Percentiles rank a stretch among this genome's conserved stretches.
phyloP scores from a whole-genome alignment of 2,113 vertebrate species.

The Caracal caracal region DNA sequence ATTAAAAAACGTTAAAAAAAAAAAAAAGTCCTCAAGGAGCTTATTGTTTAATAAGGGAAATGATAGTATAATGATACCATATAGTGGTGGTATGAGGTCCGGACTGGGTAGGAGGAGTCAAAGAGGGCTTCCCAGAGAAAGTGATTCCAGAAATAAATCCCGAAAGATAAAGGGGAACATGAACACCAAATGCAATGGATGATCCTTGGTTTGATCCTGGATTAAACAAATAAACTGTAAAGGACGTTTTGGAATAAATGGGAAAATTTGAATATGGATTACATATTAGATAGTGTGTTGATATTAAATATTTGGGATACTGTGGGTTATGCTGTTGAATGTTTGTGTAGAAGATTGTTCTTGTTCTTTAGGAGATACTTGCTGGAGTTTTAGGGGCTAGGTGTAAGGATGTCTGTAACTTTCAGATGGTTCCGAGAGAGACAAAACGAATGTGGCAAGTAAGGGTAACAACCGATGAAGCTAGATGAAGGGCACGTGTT shows the following conservation, averaged over 20 bases:
- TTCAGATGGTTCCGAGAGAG: neutral
- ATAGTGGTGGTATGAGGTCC: neutral
- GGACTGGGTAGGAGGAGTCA: neutral
- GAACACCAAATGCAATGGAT: neutral
- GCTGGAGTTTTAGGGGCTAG: neutral
- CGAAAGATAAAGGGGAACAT: neutral
- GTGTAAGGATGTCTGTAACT: neutral
- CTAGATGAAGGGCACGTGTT: neutral
- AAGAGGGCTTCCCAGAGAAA: neutral
- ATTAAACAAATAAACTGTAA: neutral
- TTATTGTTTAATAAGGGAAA: neutral
- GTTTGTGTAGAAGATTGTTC: neutral
- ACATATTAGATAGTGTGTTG: neutral
- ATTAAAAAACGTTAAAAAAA: no score
- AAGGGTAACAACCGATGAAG: neutral
- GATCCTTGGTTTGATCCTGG: neutral
- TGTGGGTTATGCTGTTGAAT: neutral
- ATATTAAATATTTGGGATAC: neutral
- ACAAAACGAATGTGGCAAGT: neutral
- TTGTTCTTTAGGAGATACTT: neutral
- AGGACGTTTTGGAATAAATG: constrained; percentile 3
- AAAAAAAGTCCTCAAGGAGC: neutral
- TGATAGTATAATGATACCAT: neutral
- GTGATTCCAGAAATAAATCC: neutral
- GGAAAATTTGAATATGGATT: neutral